A percentile compares a stretch with the other conserved stretches of the same genome.
These are phyloP conservation scores for Thamnaconus septentrionalis DNA, from an alignment of 2,113 vertebrate genomes.

Conservation along the genomic window DNA sequence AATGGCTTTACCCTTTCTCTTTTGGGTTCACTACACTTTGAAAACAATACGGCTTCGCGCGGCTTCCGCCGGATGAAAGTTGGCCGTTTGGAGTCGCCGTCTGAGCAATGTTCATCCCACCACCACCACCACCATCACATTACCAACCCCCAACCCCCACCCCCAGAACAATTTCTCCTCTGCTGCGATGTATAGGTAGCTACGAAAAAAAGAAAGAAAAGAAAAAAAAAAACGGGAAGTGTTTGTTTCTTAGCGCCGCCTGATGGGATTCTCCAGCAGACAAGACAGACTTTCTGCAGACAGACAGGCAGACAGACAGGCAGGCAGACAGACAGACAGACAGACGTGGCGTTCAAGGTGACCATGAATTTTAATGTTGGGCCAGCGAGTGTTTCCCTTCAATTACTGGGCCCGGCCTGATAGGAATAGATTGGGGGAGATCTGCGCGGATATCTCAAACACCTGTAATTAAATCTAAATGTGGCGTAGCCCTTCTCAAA, in stretches of 20 bases:
- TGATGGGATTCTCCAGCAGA: constrained; percentile 45
- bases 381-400: constrained; percentile 55
- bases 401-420: constrained; percentile 66
- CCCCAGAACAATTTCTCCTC: neutral
- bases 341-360: constrained; percentile 70
- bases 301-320: no score
- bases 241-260: constrained; percentile 54
- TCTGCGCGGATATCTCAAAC: constrained; percentile 72
- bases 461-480: constrained; percentile 76
- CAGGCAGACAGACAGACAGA: no score
- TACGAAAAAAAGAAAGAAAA: neutral
- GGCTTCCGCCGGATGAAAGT: constrained; percentile 69
- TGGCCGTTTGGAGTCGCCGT: constrained; percentile 68
- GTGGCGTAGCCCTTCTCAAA: constrained; percentile 63
- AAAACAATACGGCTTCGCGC: constrained; percentile 64
- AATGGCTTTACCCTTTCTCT: constrained; percentile 76
- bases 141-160: constrained; percentile 33
- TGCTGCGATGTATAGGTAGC: neutral
- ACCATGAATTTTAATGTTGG: constrained; percentile 72
- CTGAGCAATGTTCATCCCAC: constrained; percentile 62
- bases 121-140: neutral
- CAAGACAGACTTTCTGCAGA: no score
- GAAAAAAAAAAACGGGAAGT: constrained; percentile 37
- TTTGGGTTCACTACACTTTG: constrained; percentile 75
- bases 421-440: constrained; percentile 67